These are phyloP conservation scores for Serilophus lunatus DNA, from an alignment of 2,113 vertebrate species.

Conservation along the genomic window DNA sequence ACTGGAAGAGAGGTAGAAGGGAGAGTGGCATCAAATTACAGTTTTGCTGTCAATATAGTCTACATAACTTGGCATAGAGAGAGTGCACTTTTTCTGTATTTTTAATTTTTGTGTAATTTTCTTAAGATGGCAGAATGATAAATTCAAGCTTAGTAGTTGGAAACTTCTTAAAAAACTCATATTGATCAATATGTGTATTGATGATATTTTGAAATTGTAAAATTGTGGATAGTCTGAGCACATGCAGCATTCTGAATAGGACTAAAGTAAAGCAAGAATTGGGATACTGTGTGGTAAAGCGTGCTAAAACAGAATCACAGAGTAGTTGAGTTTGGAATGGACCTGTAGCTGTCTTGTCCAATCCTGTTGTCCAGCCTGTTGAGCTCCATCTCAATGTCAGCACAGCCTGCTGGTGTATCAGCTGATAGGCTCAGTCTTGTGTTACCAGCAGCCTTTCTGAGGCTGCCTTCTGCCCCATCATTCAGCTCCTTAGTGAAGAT, in stretches of 20 bases:
- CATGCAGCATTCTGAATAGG: neutral
- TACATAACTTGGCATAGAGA: neutral
- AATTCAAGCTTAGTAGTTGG: neutral
- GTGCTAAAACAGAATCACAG: neutral
- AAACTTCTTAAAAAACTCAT: too few relatives aligned
- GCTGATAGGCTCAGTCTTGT: neutral
- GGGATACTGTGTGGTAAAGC: neutral
- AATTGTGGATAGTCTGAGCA: neutral
- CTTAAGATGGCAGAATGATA: neutral
- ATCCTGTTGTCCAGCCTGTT: neutral
- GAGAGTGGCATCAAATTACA: neutral
- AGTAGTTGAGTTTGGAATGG: neutral
- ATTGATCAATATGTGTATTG: too few relatives aligned
- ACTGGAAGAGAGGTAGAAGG: neutral
- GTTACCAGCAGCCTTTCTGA: neutral
- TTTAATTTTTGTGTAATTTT: neutral
- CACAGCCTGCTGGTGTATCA: neutral
- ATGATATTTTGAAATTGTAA: neutral
- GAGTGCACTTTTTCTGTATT: neutral
- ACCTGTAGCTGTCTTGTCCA: neutral
- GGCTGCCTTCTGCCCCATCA: neutral
- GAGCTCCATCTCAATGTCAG: neutral
- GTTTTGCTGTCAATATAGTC: neutral
- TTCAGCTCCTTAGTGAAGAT: neutral
- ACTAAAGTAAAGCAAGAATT: neutral